Evolutionary conservation across 2,888 invertebrate species (phyloP).

Genomic region (Nineta flava): DNA sequence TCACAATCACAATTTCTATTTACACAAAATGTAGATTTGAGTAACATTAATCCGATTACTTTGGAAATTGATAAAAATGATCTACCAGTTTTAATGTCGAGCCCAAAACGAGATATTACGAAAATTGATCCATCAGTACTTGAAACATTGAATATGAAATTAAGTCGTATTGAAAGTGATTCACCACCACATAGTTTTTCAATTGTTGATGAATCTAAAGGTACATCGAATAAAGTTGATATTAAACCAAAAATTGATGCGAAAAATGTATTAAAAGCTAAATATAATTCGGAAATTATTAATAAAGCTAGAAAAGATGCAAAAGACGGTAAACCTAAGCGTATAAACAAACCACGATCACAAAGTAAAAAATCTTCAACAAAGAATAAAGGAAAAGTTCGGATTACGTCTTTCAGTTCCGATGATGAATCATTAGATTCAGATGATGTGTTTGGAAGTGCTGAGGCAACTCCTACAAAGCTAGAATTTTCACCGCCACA

Average conservation of each 20-base stretch:
- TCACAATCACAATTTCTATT: slow-evolving; percentile 48
- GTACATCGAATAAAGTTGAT: slow-evolving; percentile 15
- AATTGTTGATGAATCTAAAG: slow-evolving; percentile 7
- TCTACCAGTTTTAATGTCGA: slow-evolving; percentile 41
- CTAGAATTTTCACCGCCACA: slow-evolving; percentile 62
- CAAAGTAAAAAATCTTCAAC: slow-evolving; percentile 42
- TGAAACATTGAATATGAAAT: slow-evolving; percentile 52
- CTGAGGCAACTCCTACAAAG: slow-evolving; percentile 54
- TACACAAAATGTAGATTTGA: slow-evolving; percentile 58
- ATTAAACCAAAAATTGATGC: slow-evolving; percentile 15
- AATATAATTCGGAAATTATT: slow-evolving; percentile 10
- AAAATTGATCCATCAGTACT: slow-evolving; percentile 51
- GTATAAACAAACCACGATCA: slow-evolving; percentile 43
- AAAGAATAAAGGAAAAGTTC: slow-evolving; percentile 47
- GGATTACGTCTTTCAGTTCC: slow-evolving; percentile 60
- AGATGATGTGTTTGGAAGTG: slow-evolving; percentile 60
- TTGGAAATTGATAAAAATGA: slow-evolving; percentile 51
- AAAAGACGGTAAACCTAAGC: slow-evolving; percentile 44
- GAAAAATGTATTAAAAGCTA: slow-evolving; percentile 12
- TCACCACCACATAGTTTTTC: slow-evolving; percentile 43
- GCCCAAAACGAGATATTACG: slow-evolving; percentile 55
- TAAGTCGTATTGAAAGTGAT: slow-evolving; percentile 62
- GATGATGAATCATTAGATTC: slow-evolving; percentile 63
- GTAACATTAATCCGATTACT: slow-evolving; percentile 56
- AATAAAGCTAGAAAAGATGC: slow-evolving; percentile 26